These are phyloP conservation scores for Zosterops hypoxanthus DNA, from an alignment of 2,113 vertebrate species.

Conservation along the genomic window DNA sequence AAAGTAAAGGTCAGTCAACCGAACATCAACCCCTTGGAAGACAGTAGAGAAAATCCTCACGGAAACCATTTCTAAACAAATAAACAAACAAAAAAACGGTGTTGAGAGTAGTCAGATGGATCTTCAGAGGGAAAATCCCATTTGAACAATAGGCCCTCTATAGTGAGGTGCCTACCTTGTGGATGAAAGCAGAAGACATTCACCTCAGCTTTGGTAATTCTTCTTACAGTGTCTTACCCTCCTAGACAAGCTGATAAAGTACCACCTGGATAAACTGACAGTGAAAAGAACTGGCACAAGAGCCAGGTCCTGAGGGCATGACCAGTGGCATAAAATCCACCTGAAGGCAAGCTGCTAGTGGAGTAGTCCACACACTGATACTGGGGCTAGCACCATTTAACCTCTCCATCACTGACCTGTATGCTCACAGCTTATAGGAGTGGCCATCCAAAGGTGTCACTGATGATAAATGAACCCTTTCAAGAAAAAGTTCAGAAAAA, in stretches of 20 bases:
- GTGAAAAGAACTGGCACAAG: neutral
- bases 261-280: neutral
- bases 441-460: neutral
- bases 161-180: neutral
- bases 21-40: neutral
- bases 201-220: neutral
- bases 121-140: neutral
- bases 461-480: neutral
- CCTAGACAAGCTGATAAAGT: neutral
- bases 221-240: neutral
- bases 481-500: neutral
- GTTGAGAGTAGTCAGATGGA: neutral
- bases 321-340: neutral
- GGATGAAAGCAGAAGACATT: neutral
- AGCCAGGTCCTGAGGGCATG: neutral
- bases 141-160: neutral
- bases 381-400: neutral
- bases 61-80: neutral
- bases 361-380: neutral
- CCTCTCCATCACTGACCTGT: neutral
- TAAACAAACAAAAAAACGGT: neutral
- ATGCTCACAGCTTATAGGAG: neutral
- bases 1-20: neutral
- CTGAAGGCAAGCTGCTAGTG: neutral
- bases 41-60: neutral